A percentile compares a stretch with the other conserved stretches of the same genome.
Evolutionary conservation across 2,113 vertebrate genomes (phyloP).

Genomic region (Scomber colias): DNA sequence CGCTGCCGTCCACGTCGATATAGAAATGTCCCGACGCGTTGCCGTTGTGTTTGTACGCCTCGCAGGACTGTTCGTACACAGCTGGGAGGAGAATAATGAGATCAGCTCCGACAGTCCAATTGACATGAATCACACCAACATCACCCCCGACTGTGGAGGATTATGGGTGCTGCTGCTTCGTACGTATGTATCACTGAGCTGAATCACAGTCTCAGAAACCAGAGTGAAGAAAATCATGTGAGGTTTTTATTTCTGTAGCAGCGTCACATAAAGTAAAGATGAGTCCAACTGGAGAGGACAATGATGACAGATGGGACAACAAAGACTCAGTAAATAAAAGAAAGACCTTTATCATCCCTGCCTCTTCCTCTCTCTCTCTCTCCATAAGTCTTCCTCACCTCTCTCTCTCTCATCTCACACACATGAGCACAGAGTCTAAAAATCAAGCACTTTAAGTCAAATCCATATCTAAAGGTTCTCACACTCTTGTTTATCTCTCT

Average conservation of each 20-base stretch:
- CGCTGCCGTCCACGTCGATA: conserved; percentile 91
- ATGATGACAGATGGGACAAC: conserved; percentile 12
- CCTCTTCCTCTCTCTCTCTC: conserved; percentile 18
- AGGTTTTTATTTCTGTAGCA: neutral
- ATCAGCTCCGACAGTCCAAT: neutral
- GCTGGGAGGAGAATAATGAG: conserved; percentile 41
- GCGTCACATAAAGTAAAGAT: neutral
- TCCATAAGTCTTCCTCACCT: neutral
- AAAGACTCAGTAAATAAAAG: neutral
- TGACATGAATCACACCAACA: conserved; percentile 14
- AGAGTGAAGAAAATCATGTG: neutral
- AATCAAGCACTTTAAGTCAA: conserved; percentile 13
- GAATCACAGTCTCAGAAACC: neutral
- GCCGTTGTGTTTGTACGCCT: conserved; percentile 90
- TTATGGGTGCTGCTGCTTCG: neutral
- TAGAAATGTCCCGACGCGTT: conserved; percentile 88
- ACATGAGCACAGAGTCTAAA: conserved; percentile 5
- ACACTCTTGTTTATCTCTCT: conserved; percentile 53
- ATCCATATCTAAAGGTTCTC: conserved; percentile 36
- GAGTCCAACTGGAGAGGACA: neutral
- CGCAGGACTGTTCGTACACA: conserved; percentile 90
- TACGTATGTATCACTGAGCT: neutral
- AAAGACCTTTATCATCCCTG: conserved; percentile 15
- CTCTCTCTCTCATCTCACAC: neutral
- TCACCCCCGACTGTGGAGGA: conserved; percentile 1